Evolutionary conservation across 2,113 vertebrate genomes (phyloP).

Genomic region (Percina caprodes): DNA sequence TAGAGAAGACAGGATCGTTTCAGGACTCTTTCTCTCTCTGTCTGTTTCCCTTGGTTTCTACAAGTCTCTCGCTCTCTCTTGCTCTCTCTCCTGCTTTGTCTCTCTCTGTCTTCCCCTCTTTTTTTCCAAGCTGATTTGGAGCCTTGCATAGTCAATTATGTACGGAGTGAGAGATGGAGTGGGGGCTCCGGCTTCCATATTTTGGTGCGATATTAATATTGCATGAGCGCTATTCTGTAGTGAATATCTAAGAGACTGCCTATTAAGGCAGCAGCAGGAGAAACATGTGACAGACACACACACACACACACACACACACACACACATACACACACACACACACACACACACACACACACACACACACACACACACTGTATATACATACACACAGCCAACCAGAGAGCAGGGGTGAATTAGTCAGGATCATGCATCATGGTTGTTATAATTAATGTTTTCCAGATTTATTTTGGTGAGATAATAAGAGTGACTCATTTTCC

Average conservation of each 20-base stretch:
- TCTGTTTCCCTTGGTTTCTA: slow-evolving; percentile 27
- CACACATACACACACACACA: slow-evolving; percentile 18
- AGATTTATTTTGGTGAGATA: slow-evolving; percentile 74
- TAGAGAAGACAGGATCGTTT: slow-evolving; percentile 74
- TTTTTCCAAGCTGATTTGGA: slow-evolving; percentile 81
- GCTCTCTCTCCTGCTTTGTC: slow-evolving; percentile 40
- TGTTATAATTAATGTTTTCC: slow-evolving; percentile 79
- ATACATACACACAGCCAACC: slow-evolving; percentile 9
- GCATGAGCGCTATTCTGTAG: slow-evolving; percentile 86
- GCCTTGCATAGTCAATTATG: slow-evolving; percentile 87
- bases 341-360: slow-evolving; percentile 36
- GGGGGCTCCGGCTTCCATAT: slow-evolving; percentile 83
- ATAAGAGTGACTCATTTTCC: slow-evolving; percentile 74
- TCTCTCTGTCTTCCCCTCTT: slow-evolving; percentile 53
- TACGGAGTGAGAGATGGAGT: slow-evolving; percentile 82
- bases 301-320: slow-evolving; percentile 47
- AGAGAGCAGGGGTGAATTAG: slow-evolving; percentile 66
- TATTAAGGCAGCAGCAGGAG: slow-evolving; percentile 80
- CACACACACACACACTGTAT: not conserved
- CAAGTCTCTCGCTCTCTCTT: slow-evolving; percentile 22
- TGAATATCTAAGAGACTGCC: slow-evolving; percentile 85
- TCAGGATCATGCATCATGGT: slow-evolving; percentile 64
- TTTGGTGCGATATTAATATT: slow-evolving; percentile 89
- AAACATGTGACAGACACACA: slow-evolving; percentile 71
- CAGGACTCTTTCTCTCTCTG: slow-evolving; percentile 48